Evolutionary conservation across 2,888 invertebrate species (phyloP), one percentile per base, ranked within the genome.

Genomic region (Parnassius apollo): DNA sequence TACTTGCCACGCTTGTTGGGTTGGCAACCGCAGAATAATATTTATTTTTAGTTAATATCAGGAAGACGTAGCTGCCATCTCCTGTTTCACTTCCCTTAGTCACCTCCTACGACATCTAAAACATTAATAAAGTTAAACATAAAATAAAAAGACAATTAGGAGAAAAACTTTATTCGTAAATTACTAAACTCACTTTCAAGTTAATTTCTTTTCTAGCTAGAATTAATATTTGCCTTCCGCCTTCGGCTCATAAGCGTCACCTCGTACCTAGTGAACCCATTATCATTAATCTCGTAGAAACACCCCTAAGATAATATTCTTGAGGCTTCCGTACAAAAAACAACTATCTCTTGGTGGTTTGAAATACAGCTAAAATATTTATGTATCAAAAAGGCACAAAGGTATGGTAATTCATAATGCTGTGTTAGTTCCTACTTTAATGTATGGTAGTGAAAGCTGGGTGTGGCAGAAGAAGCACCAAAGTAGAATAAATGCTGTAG

Each of bases 231-330:
- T 82, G 80, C 76, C 77, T 75, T 77, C 77, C 76, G 71, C 74
- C 69, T 68, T 75, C 71, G 74, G 72, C 74, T 62, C 71, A 71
- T 75, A 75, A 78, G 71, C 77, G 83, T 84, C 85, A 84, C 82
- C 83, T 82, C 78, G 72, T 76, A 78, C 78, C 80, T 80, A 73
- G 76, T 76, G 83, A 84, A 79, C 82, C 83, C 82, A 85, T 86
- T 86, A 86, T 78, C 86, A 86, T 88, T 88, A 82, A 85, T 87
- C 86, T 85, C 82, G 74, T 77, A 75, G 78, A 74, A 80, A 74
- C 77, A 71, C 74, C 76, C 78, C 77, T 80, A 83, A 83, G 85
- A 86, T 86, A 85, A 85, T 85, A 84, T 83, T 80, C 79, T n/a
- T n/a, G n/a, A n/a, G n/a, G n/a, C n/a, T 79, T 76, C 73, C 76